Percentiles rank a stretch among this genome's conserved stretches.
phyloP scores from a whole-genome alignment of 2,797 vertebrate genomes.

The Notoglanidium macrostoma region DNA sequence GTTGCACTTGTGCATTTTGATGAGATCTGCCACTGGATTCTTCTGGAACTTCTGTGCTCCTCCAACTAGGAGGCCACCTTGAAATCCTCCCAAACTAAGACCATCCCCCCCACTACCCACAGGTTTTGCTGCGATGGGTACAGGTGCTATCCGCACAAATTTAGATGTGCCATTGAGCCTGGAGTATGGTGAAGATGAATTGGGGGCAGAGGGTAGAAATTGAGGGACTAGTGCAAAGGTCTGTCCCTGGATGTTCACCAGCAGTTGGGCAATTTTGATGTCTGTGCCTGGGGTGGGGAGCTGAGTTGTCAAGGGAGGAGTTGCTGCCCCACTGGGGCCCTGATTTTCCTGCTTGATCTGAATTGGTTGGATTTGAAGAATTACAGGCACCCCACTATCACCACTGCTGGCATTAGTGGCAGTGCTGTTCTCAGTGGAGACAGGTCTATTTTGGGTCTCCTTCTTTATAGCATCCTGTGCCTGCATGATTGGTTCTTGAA shows the following conservation, averaged over 20 bases:
- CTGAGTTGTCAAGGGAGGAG: conserved; percentile 67
- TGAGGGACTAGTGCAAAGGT: conserved; percentile 92
- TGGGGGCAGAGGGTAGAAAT: conserved; percentile 75
- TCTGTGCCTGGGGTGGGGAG: conserved; percentile 67
- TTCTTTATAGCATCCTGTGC: conserved; percentile 51
- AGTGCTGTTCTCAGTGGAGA: conserved; percentile 57
- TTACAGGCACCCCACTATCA: conserved; percentile 70
- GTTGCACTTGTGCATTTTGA: conserved; percentile 97
- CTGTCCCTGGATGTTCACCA: conserved; percentile 94
- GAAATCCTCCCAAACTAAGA: conserved; percentile 67
- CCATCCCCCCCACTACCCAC: conserved; percentile 76
- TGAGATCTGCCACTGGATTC: conserved; percentile 90
- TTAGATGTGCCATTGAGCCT: conserved; percentile 83
- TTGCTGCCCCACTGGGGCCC: conserved; percentile 64
- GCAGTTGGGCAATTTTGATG: conserved; percentile 88
- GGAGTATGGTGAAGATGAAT: conserved; percentile 44
- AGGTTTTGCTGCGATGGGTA: conserved; percentile 92
- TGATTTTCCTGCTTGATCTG: conserved; percentile 87
- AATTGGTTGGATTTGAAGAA: conserved; percentile 88
- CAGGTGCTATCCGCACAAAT: conserved; percentile 91
- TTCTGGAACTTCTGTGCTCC: conserved; percentile 90
- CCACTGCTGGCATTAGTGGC: conserved; percentile 23
- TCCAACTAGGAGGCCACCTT: conserved; percentile 77
- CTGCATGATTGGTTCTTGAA: conserved; percentile 35
- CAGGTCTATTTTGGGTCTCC: conserved; percentile 63